Base-by-base conservation (phyloP, 2,113 vertebrate species). In the Cairina moschata region DNA sequence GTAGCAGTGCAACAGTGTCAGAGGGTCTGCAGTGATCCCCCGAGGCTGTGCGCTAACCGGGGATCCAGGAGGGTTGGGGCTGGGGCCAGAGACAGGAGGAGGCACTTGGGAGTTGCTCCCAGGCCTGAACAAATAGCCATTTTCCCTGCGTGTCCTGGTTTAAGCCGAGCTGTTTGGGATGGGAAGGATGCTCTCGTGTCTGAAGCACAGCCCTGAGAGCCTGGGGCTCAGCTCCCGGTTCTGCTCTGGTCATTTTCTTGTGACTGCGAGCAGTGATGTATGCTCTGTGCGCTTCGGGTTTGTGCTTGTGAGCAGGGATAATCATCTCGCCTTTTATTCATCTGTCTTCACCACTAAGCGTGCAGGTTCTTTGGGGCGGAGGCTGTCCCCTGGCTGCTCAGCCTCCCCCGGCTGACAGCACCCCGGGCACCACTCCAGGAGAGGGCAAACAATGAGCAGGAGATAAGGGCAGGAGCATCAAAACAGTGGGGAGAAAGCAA, bases 41-140 rank as follows among this genome's bases (percentile, higher is more conserved):
- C 28, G 3, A 55, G 48, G 63, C 40, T 1, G 0, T 4, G 44
- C 34, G 74, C 40, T 52, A 2, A 4, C 2, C 0, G 2, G 48
- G 75, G 58, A 9, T 16, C 60, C 3, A 1, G 5, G 52, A 26
- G 2, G n/a, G 8, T 17, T 1, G 6, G 18, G 58, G 67, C 40
- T 80, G 67, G 56, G 67, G 32, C 56, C 54, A 56, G 62, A 44
- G 34, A 28, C 7, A 2, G n/a, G 20, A 6, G 38, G 48, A 76
- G 34, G 9, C 73, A 21, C 44, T 42, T 32, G 54, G 58, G 9
- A 72, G 26, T 18, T 2, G 0, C 42, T 32, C 32, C 76, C 11
- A 20, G 55, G 60, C 36, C 8, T 31, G 22, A n/a, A 22, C 6
- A 3, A 50, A 7, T 4, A 11, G 1, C 38, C 3, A 0, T 13